These are phyloP conservation scores for Saccostrea echinata DNA, from an alignment of 1,140 invertebrate species.

Conservation along the genomic window DNA sequence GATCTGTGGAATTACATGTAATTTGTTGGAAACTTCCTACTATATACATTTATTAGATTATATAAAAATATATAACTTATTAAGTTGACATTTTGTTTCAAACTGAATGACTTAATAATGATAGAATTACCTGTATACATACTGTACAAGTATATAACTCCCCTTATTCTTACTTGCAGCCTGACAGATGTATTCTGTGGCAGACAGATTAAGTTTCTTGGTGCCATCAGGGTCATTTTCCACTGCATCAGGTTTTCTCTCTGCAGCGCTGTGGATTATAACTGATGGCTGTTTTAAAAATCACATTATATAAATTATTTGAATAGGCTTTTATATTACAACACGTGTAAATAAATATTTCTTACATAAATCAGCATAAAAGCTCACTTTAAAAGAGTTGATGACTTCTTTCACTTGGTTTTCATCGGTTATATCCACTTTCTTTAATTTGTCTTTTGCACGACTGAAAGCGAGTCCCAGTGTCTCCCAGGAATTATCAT, in stretches of 20 bases:
- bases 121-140: no score
- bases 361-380: neutral
- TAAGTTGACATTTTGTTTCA: no score
- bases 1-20: no score
- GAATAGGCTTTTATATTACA: neutral
- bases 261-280: conserved; percentile 83
- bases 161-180: conserved; percentile 77
- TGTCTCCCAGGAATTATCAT: conserved; percentile 74
- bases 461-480: conserved; percentile 81
- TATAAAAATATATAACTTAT: no score
- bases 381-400: conserved; percentile 68
- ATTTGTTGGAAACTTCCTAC: no score
- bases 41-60: no score
- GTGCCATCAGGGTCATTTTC: conserved; percentile 80
- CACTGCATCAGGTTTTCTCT: conserved; percentile 82
- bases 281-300: conserved; percentile 77
- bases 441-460: conserved; percentile 68
- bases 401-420: conserved; percentile 75
- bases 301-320: neutral
- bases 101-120: no score
- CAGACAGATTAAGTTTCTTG: conserved; percentile 80
- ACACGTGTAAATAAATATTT: neutral
- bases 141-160: no score
- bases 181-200: conserved; percentile 79
- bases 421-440: conserved; percentile 79